phyloP scores from a whole-genome alignment of 2,888 invertebrate species.

The Drosophila infuscata region DNA sequence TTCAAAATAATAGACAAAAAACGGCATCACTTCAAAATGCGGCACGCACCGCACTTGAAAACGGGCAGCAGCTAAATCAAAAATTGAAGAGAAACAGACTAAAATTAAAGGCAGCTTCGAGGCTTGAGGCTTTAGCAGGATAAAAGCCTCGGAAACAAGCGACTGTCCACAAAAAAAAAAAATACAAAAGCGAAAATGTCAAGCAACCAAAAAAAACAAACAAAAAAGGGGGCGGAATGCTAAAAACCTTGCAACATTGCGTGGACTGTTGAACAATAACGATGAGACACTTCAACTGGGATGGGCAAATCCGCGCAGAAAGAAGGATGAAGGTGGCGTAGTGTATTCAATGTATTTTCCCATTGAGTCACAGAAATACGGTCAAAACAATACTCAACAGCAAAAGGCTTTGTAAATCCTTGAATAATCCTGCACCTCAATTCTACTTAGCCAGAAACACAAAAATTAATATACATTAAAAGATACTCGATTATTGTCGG shows the following conservation, averaged over 20 bases:
- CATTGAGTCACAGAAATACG: constrained; percentile 9
- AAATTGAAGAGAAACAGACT: neutral
- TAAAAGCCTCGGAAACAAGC: constrained; percentile 31
- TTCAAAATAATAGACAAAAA: constrained; percentile 48
- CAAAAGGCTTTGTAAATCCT: neutral
- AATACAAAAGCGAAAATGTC: constrained; percentile 54
- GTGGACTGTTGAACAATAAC: constrained; percentile 33
- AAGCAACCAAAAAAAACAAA: constrained; percentile 8
- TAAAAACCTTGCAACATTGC: constrained; percentile 51
- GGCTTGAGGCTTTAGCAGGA: constrained; percentile 22
- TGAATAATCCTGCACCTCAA: too few species aligned
- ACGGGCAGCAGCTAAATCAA: constrained; percentile 16
- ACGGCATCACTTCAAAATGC: constrained; percentile 51
- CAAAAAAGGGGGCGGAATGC: constrained; percentile 14
- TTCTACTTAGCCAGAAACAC: too few species aligned
- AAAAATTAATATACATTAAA: neutral
- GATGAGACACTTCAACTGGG: constrained; percentile 1
- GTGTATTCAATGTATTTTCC: constrained; percentile 4
- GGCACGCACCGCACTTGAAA: constrained; percentile 50
- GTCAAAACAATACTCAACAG: neutral
- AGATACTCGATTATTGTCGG: too few species aligned
- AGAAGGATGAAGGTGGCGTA: neutral
- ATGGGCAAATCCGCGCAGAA: neutral
- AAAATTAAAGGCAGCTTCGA: constrained; percentile 40
- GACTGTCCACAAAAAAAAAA: constrained; percentile 52